Evolutionary conservation across 2,888 invertebrate genomes (phyloP), one percentile per base, ranked within the genome.

Genomic region (Tachystola acroxantha): DNA sequence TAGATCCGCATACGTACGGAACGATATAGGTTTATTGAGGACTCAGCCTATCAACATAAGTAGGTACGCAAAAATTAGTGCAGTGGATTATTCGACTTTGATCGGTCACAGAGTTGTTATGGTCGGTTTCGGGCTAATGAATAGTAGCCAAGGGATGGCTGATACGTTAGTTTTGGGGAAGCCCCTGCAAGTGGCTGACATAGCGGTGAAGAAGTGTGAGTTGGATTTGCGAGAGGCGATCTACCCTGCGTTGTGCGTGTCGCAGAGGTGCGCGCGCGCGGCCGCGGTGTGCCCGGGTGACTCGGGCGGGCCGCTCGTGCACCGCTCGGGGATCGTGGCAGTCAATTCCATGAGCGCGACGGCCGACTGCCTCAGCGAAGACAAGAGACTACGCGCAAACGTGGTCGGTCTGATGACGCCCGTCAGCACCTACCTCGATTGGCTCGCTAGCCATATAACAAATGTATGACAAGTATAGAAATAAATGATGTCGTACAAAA

Each of bases 231-330:
- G 32, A 7, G 10, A 5, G 4, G 5, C 7, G 5, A 11, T 32
- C 7, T 37, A 25, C 10, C 42, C 42, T 1, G 26, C 16, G 7
- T 3, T 40, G n/a, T 43, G 43, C 11, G 10, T 37, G 14, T 34
- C 37, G 7, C 16, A 29, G 2, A 13, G n/a, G 5, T 43, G 43
- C 32, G 26, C 28, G 1, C 3, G 25, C 2, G 12, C 30, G 1
- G 10, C 16, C 1, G 6, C 37, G 2, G 2, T 40, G 10, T 39
- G 39, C 16, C 22, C 33, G 0, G 39, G 35, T 4, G 40, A 43
- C 16, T 40, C 40, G 1, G 37, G 40, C 1, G 36, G 37, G 1
- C 37, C 37, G 1, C 27, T 29, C 1, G 7, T 43, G 14, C 43
- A 43, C 7, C 10, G 20, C 10, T 34, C 39, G 1, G 37, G 37